Evolutionary conservation across 1,140 invertebrate genomes (phyloP), one percentile per base, ranked within the genome.

Genomic region (Magallana angulata): DNA sequence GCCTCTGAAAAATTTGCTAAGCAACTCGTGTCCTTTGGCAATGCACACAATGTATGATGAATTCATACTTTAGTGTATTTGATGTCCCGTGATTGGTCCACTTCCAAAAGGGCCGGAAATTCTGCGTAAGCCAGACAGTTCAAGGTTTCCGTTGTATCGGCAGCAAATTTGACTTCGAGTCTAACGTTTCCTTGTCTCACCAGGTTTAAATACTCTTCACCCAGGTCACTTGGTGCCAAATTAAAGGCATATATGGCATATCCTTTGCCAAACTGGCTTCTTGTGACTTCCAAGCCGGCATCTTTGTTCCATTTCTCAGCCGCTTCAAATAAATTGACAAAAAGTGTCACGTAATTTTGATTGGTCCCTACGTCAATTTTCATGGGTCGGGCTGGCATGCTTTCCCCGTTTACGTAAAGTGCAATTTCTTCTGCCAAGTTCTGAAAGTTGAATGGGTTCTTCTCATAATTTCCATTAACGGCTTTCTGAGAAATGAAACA

Each of bases 301-400:
- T 88, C 85, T 62, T 82, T 85, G 48, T 88, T 88, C 87, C 87
- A 88, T 82, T 82, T 88, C 62, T 85, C 80, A 64, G 68, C 57
- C 14, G 60, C 84, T 83, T 88, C 87, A n/a, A 88, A 88, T 14
- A 88, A 83, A 18, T 62, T 88, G 36, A 85, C 84, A 36, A 56
- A 88, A 11, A 84, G 68, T 24, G 87, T 82, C 12, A 81, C 71
- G 85, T 88, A 86, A 86, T 86, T 88, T 82, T 84, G 84, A 59
- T 88, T 88, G 57, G 57, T 59, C 1, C 84, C 62, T 9, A 71
- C 30, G 71, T 83, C 81, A 30, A 88, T 82, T 58, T 85, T 85
- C 48, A 88, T 60, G 14, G 84, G 84, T 71, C 84, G 59, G 18
- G 30, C 84, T 3, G 76, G 84, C 48, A 88, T 59, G 57, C 18